Evolutionary conservation across 2,888 invertebrate species (phyloP).

Genomic region (Tenthredo livida): DNA sequence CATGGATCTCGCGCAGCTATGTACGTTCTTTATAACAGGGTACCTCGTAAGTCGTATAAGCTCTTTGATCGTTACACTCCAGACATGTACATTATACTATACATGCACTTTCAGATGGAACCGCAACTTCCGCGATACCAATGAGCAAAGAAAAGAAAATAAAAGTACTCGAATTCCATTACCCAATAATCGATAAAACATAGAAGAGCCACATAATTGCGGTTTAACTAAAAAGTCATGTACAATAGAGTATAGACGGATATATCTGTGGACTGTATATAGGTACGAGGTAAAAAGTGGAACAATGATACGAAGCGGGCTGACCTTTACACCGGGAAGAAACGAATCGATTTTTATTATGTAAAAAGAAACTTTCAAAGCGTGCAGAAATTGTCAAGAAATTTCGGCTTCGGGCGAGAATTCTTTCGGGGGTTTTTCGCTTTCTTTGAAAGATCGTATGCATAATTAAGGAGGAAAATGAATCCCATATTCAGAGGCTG

Average conservation of each 20-base stretch:
- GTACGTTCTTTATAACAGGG: neutral
- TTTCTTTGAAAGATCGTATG: neutral
- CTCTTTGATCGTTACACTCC: neutral
- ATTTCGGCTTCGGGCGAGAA: neutral
- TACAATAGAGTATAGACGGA: neutral
- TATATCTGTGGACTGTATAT: neutral
- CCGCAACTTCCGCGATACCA: neutral
- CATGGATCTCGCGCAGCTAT: neutral
- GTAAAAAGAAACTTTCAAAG: neutral
- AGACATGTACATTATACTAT: neutral
- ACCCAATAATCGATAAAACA: neutral
- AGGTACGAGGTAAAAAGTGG: neutral
- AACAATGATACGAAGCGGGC: neutral
- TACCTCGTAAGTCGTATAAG: neutral
- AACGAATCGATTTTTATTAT: neutral
- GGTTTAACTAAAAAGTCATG: neutral
- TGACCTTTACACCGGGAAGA: neutral
- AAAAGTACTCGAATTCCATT: neutral
- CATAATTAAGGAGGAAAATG: neutral
- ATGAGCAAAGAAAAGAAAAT: neutral
- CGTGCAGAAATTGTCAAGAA: neutral
- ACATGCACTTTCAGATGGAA: neutral
- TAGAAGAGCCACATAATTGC: neutral
- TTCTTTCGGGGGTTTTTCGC: neutral
- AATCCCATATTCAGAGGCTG: neutral